Base-by-base conservation (phyloP, 2,113 vertebrate species). In the Pelecanoides urinatrix region DNA sequence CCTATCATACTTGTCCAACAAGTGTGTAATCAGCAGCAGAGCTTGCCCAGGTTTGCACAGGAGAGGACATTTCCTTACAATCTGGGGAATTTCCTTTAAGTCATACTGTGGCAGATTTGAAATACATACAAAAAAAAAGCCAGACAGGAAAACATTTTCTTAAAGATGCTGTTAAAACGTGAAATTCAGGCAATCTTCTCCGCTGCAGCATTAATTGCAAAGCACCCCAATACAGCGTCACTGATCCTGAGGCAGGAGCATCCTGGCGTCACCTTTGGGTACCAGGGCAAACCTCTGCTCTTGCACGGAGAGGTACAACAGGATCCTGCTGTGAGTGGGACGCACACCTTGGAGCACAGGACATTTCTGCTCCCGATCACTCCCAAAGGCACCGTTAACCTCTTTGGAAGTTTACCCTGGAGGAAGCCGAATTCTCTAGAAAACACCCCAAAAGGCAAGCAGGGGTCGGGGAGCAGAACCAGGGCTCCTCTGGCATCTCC, bases 161-260 rank as follows among this genome's bases (percentile, higher is more conserved):
- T 34, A 5, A 16, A 71, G 67, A 18, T 9, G 3, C 19, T 32
- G 26, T 38, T 68, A 26, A 65, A 58, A 32, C 1, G 16, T 36
- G 56, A 45, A 50, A 76, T 68, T 11, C 13, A 2, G 67, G 67
- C 2, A 18, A 8, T 22, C 7, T 36, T 9, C 59, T 52, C 27
- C 0, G 0, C 3, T 1, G 38, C 21, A 3, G 44, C 1, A 5
- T 10, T 44, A 44, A 19, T 2, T 7, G n/a, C 12, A 49, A 45
- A 49, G 0, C 1, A 11, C 3, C 4, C 6, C 42, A 13, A 10
- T 1, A 2, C 16, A 6, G 40, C 7, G 0, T 4, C 10, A 1
- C 47, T 10, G 61, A 8, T 12, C 53, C 66, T 1, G 25, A 18
- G 26, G 10, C 25, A 32, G 44, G 21, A 23, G 16, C 38, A 18